Conservation (phyloP, 2,888 invertebrate species). For the Odontomyia ornata region DNA sequence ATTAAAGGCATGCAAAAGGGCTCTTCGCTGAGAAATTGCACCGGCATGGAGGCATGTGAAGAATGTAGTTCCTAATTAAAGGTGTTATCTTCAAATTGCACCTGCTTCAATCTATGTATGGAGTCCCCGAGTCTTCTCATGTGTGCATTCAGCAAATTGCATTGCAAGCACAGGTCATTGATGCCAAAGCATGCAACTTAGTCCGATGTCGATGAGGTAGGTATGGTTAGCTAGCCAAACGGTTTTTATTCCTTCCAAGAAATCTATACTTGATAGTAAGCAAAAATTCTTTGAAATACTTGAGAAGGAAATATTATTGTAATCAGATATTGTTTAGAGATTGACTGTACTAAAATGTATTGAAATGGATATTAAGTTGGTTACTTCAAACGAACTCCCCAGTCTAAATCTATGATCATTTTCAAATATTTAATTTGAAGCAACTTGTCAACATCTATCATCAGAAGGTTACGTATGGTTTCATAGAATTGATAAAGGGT, state of each 20-base stretch:
- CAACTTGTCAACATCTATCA: neutral
- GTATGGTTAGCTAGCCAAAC: neutral
- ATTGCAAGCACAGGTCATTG: slow-evolving; percentile 16
- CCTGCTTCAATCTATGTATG: slow-evolving; percentile 31
- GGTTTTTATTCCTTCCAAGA: neutral
- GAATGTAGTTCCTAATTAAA: slow-evolving; percentile 44
- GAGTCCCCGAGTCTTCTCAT: neutral
- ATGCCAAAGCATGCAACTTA: neutral
- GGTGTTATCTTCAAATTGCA: slow-evolving; percentile 42
- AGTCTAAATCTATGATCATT: slow-evolving; percentile 7
- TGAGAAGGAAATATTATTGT: slow-evolving; percentile 2
- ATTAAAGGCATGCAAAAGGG: neutral
- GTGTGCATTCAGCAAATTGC: slow-evolving; percentile 36
- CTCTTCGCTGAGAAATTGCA: neutral
- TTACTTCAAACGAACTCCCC: neutral
- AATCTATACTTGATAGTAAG: neutral
- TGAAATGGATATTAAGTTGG: no score
- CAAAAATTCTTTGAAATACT: neutral
- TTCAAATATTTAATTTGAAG: slow-evolving; percentile 24
- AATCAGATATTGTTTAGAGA: slow-evolving; percentile 12
- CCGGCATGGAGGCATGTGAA: slow-evolving; percentile 16
- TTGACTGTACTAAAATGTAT: neutral
- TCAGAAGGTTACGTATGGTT: neutral
- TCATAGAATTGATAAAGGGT: neutral
- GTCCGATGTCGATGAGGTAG: no score